Evolutionary conservation across 2,888 invertebrate genomes (phyloP), one percentile per base, ranked within the genome.

Genomic region (Hirtodrosophila cameraria): DNA sequence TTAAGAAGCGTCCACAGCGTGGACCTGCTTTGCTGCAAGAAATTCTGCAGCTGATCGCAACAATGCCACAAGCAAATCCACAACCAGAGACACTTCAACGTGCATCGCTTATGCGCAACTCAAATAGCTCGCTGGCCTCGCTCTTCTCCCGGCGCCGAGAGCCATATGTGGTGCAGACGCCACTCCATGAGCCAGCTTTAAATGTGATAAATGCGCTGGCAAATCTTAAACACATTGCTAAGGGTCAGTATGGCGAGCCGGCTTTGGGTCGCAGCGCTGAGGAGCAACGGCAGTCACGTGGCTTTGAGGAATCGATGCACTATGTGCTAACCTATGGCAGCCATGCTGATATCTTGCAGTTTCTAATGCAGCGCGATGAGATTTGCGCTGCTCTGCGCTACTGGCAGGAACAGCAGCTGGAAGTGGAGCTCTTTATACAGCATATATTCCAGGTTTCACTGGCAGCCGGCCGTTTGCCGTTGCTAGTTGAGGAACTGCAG

Each of bases 291-390:
- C 61, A 75, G 16, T 54, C 65, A 0, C 92, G 93, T 69, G 93
- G 93, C 70, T 94, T 94, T 78, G 93, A 94, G 61, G 97, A 97
- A 90, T 96, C 96, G 78, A 90, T 96, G 1, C 96, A 94, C 89
- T 98, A 97, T 89, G 91, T 97, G 2, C 92, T 93, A 2, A 94
- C 93, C 59, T 97, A 97, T 84, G 97, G 97, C 0, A 95, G 94
- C 2, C 94, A 94, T 82, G 91, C 93, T 0, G 94, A 94, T 7
- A 93, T 96, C 50, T 92, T 97, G 48, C 93, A 94, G 58, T 97
- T 97, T 88, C 94, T 94, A 72, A 92, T 96, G 75, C 94, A 94
- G 57, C 94, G 96, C 73, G 93, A 94, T 9, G 94, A 94, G 70
- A 91, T 95, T 72, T 90, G 91, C 4, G 94, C 94, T 46, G 95